phyloP scores from a whole-genome alignment of 2,888 invertebrate genomes.

The Zeuzera pyrina region DNA sequence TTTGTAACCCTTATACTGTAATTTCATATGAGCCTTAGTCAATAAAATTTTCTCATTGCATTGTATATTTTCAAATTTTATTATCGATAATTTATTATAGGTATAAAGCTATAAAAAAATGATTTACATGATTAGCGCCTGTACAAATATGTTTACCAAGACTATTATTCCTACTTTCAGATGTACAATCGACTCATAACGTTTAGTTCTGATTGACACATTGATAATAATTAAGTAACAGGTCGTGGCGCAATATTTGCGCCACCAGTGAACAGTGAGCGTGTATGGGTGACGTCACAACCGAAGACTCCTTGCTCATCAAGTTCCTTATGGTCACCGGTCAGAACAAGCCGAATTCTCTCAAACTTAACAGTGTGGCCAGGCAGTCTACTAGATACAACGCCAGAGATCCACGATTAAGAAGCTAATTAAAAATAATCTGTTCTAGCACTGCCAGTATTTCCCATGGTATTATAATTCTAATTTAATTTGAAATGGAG shows the following conservation, averaged over 20 bases:
- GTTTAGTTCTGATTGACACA: too few species aligned
- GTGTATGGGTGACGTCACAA: slow-evolving; percentile 52
- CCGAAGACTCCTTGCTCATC: slow-evolving; percentile 21
- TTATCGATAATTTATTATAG: too few species aligned
- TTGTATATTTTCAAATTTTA: too few species aligned
- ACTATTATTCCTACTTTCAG: too few species aligned
- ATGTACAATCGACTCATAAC: too few species aligned
- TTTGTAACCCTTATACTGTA: too few species aligned
- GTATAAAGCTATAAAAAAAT: too few species aligned
- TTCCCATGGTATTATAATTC: slow-evolving; percentile 34
- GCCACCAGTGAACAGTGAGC: slow-evolving; percentile 34
- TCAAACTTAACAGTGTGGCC: slow-evolving; percentile 65
- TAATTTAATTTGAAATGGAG: slow-evolving; percentile 42
- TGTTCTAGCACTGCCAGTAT: slow-evolving; percentile 44
- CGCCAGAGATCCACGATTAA: slow-evolving; percentile 74
- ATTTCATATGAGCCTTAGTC: too few species aligned
- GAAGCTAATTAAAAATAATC: slow-evolving; percentile 53
- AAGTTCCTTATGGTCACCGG: slow-evolving; percentile 72
- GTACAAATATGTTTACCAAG: too few species aligned
- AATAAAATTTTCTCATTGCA: too few species aligned
- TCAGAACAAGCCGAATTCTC: slow-evolving; percentile 65
- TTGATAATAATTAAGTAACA: slow-evolving; percentile 6
- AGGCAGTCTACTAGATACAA: slow-evolving; percentile 64
- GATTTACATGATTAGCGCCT: too few species aligned
- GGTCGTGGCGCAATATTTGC: slow-evolving; percentile 39